These are phyloP conservation scores for Neomorphus geoffroyi DNA, from an alignment of 2,797 vertebrate species.

Conservation along the genomic window DNA sequence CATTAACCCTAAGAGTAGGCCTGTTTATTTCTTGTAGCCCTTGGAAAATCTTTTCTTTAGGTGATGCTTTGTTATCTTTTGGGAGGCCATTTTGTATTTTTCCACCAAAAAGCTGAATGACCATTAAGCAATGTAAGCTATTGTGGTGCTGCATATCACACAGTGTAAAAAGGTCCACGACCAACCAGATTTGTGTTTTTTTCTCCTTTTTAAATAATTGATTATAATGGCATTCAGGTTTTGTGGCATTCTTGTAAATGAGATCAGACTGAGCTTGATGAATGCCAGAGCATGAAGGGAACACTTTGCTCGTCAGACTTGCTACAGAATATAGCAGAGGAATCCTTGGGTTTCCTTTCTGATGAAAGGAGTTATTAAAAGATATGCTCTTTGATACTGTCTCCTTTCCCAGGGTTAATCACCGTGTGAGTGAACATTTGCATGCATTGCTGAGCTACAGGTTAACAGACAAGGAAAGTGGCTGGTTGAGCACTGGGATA, in stretches of 20 bases:
- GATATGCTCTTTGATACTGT: not conserved
- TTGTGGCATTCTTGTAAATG: not conserved
- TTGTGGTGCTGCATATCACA: not conserved
- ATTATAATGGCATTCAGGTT: not conserved
- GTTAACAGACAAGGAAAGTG: not conserved
- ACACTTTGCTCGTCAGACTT: not conserved
- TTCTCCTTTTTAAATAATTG: not conserved
- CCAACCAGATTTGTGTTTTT: not conserved
- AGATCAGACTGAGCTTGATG: not conserved
- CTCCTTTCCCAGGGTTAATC: conserved; percentile 29
- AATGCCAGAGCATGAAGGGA: not conserved
- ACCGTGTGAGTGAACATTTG: not conserved
- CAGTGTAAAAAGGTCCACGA: not conserved
- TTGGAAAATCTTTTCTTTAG: not conserved
- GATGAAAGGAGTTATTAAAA: conserved; percentile 5
- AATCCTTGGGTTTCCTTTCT: not conserved
- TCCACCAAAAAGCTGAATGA: not conserved
- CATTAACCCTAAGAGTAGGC: not conserved
- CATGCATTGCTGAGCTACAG: not conserved
- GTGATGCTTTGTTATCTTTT: not conserved
- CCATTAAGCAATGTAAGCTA: not conserved
- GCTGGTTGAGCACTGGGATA: not conserved
- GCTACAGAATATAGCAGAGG: not conserved
- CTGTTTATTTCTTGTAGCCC: not conserved
- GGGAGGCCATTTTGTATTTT: not conserved